A percentile compares a stretch with the other conserved stretches of the same genome.
Conservation (phyloP, 2,113 vertebrate species). For the Macaca fascicularis region DNA sequence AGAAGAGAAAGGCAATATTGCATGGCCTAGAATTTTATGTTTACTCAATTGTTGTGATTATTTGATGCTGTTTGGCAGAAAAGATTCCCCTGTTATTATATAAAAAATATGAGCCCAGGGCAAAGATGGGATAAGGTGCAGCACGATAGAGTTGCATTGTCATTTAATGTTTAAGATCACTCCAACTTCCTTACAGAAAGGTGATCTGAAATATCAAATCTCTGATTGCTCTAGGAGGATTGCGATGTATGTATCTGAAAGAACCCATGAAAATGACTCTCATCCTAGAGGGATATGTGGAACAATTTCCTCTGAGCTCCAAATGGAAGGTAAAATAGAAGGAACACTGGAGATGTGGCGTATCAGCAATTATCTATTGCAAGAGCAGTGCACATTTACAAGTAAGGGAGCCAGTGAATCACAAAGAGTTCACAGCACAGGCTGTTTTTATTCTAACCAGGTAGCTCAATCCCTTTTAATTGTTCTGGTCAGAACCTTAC, state of each 20-base stretch:
- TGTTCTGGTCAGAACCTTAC: slow-evolving; percentile 39
- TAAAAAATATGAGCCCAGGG: background rate
- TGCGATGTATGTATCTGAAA: background rate
- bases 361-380: slow-evolving; percentile 14
- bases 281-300: background rate
- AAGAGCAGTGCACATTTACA: slow-evolving; percentile 12
- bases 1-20: slow-evolving; percentile 5
- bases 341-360: background rate
- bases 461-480: slow-evolving; percentile 19
- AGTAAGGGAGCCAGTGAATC: slow-evolving; percentile 6
- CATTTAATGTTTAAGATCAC: no score
- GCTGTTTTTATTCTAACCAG: slow-evolving; percentile 39
- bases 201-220: background rate
- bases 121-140: background rate
- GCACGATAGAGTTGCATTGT: background rate
- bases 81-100: background rate
- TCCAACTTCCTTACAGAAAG: background rate
- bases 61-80: background rate
- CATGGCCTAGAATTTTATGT: background rate
- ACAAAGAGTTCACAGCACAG: background rate
- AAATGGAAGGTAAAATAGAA: slow-evolving; percentile 17
- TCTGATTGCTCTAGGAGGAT: background rate
- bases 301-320: background rate
- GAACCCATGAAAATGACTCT: background rate
- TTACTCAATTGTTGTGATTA: background rate